These are phyloP conservation scores for Calonectris borealis DNA, from an alignment of 2,113 vertebrate species.

Conservation along the genomic window DNA sequence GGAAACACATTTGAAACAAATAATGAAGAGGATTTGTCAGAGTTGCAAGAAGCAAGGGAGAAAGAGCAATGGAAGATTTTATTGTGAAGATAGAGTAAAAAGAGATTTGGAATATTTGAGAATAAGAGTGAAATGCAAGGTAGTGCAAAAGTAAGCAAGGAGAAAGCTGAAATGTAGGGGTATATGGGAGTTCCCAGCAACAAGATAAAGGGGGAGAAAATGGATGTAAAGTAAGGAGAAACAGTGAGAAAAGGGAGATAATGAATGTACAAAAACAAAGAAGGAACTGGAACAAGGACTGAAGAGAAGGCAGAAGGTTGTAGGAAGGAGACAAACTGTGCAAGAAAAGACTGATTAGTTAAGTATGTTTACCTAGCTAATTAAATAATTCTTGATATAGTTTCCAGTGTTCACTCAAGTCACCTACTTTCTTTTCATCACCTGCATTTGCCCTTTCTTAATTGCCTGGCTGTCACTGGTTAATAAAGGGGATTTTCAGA, in stretches of 20 bases:
- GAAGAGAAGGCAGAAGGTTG: background rate
- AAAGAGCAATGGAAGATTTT: background rate
- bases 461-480: background rate
- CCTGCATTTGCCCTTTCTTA: background rate
- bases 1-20: background rate
- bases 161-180: background rate
- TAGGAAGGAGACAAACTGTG: background rate
- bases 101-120: background rate
- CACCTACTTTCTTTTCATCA: conserved; percentile 21
- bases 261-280: background rate
- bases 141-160: background rate
- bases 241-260: background rate
- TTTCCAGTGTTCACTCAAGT: background rate
- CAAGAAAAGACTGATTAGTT: background rate
- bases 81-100: background rate
- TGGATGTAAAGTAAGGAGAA: background rate
- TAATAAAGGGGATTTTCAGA: conserved; percentile 10
- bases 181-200: background rate
- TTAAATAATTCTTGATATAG: conserved; percentile 20
- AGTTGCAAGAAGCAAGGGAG: background rate
- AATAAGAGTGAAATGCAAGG: background rate
- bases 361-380: background rate
- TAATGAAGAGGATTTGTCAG: background rate
- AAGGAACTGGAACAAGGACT: background rate
- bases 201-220: background rate